These are phyloP conservation scores for Parauchenoglanis ngamensis DNA, from an alignment of 2,797 vertebrate species.

Conservation along the genomic window DNA sequence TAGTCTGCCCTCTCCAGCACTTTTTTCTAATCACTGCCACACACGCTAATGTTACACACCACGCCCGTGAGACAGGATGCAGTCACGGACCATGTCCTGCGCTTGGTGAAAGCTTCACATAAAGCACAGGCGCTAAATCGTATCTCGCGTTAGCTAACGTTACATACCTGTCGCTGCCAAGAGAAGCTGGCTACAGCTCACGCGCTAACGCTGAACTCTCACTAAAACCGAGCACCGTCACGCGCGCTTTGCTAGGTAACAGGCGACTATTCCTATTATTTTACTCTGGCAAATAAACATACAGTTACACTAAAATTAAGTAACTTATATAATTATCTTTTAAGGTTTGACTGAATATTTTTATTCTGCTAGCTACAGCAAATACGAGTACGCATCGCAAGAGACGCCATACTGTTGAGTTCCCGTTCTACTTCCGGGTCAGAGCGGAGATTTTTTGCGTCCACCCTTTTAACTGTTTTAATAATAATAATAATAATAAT, in stretches of 20 bases:
- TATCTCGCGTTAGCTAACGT: not conserved
- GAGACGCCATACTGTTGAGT: conserved; percentile 28
- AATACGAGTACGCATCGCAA: conserved; percentile 6
- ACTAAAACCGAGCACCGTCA: conserved; percentile 1
- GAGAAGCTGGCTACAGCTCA: not conserved
- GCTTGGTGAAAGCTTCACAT: not conserved
- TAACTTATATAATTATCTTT: not conserved
- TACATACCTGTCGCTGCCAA: conserved; percentile 25
- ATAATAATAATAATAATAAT: no score
- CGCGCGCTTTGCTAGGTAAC: not conserved
- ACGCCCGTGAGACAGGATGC: not conserved
- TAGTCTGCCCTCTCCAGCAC: not conserved
- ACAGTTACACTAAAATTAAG: not conserved
- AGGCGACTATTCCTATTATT: not conserved
- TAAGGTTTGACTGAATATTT: not conserved
- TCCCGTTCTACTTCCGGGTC: conserved; percentile 33
- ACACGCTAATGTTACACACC: not conserved
- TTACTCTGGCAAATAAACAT: not conserved
- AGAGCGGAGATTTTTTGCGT: not conserved
- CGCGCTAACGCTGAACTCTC: not conserved
- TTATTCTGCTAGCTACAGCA: conserved; percentile 10
- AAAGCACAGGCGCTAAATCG: no score
- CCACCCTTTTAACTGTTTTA: not conserved
- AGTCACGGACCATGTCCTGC: not conserved
- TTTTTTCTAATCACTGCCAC: not conserved